These are phyloP conservation scores for Nebria ingens DNA, from an alignment of 1,140 invertebrate genomes.

Conservation along the genomic window DNA sequence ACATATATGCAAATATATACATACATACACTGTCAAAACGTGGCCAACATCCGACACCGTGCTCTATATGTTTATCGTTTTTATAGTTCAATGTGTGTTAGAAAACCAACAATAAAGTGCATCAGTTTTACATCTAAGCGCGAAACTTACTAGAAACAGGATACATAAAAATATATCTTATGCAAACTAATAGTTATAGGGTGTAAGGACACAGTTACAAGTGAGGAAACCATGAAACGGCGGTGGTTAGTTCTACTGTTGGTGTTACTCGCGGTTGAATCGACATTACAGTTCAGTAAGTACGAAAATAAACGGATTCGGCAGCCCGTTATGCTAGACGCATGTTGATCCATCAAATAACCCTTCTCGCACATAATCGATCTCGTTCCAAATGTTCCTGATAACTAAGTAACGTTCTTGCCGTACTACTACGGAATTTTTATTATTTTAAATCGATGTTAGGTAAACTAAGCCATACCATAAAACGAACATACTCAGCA, in stretches of 20 bases:
- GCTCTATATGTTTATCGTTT: too few relatives aligned
- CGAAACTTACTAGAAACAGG: background rate
- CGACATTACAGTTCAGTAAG: background rate
- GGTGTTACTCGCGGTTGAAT: background rate
- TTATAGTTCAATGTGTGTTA: too few relatives aligned
- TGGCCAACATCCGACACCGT: too few relatives aligned
- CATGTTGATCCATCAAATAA: background rate
- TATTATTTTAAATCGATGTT: background rate
- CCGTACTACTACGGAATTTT: background rate
- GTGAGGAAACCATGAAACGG: background rate
- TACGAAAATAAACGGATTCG: background rate
- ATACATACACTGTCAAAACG: too few relatives aligned
- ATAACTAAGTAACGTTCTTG: too few relatives aligned
- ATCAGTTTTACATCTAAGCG: background rate
- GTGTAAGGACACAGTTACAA: background rate
- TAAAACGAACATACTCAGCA: background rate
- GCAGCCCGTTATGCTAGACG: background rate
- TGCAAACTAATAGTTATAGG: background rate
- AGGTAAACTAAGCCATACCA: background rate
- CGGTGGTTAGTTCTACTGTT: background rate
- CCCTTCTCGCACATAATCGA: background rate
- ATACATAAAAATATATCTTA: background rate
- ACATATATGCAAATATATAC: too few relatives aligned
- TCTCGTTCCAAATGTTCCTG: too few relatives aligned
- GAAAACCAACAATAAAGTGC: background rate